phyloP scores from a whole-genome alignment of 1,140 invertebrate species.

The Samia ricini region DNA sequence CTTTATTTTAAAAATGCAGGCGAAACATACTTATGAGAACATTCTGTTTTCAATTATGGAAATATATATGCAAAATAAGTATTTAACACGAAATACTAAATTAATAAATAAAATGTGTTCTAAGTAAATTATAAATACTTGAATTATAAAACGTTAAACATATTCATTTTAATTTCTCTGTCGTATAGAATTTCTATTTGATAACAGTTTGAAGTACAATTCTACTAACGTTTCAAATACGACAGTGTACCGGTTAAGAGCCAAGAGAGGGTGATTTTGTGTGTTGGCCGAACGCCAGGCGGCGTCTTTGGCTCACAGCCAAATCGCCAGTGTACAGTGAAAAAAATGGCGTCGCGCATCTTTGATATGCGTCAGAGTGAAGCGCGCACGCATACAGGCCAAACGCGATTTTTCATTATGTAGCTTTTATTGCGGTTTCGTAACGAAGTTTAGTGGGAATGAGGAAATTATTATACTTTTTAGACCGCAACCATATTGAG shows the following conservation, averaged over 20 bases:
- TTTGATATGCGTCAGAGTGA: constrained; percentile 66
- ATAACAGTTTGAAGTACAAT: neutral
- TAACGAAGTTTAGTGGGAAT: constrained; percentile 4
- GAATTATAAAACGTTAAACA: neutral
- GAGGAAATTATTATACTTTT: neutral
- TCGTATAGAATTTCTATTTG: neutral
- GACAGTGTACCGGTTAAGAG: neutral
- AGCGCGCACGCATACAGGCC: constrained; percentile 46
- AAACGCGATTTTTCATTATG: constrained; percentile 35
- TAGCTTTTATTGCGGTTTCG: constrained; percentile 33
- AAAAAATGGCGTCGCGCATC: constrained; percentile 71
- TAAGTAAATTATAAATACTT: too few species aligned
- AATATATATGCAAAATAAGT: too few species aligned
- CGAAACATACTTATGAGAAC: too few species aligned
- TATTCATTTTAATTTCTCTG: neutral
- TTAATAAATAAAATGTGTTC: too few species aligned
- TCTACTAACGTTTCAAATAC: neutral
- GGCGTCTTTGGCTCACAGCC: constrained; percentile 62
- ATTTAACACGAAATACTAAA: too few species aligned
- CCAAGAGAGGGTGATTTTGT: constrained; percentile 41
- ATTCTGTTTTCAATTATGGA: too few species aligned
- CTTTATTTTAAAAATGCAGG: too few species aligned
- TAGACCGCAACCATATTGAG: neutral
- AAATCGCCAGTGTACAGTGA: constrained; percentile 53
- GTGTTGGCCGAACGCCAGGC: constrained; percentile 52